Conservation (phyloP, 2,888 invertebrate species). For the Hoplodrina ambigua region DNA sequence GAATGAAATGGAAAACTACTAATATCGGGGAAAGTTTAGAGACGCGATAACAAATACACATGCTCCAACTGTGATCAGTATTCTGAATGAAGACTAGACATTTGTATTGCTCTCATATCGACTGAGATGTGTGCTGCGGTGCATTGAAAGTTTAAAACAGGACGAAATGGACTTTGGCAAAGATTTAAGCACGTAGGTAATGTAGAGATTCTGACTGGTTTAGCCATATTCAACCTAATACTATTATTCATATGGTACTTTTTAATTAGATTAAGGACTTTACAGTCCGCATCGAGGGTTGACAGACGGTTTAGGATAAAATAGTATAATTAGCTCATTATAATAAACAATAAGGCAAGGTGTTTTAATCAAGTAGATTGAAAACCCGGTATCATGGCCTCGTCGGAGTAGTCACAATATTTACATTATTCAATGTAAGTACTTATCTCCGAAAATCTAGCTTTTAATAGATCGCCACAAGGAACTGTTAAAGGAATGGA, state of each 20-base stretch:
- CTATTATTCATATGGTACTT: no score
- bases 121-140: constrained; percentile 26
- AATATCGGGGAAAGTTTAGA: constrained; percentile 68
- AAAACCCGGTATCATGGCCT: no score
- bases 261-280: no score
- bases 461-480: constrained; percentile 35
- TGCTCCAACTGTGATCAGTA: constrained; percentile 60
- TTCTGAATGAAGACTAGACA: constrained; percentile 61
- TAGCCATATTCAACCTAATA: no score
- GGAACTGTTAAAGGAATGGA: constrained; percentile 24
- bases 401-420: no score
- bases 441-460: background rate
- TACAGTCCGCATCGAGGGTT: no score
- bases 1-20: constrained; percentile 56
- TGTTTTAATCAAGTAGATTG: no score
- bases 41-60: constrained; percentile 58
- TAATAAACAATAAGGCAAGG: no score
- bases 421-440: no score
- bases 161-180: constrained; percentile 19
- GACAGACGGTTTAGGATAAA: no score
- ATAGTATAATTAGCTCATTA: no score
- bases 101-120: constrained; percentile 59
- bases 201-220: no score
- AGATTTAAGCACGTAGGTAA: constrained; percentile 17
- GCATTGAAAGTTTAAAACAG: constrained; percentile 28